phyloP scores from a whole-genome alignment of 2,113 vertebrate species.

The Callorhinus ursinus region DNA sequence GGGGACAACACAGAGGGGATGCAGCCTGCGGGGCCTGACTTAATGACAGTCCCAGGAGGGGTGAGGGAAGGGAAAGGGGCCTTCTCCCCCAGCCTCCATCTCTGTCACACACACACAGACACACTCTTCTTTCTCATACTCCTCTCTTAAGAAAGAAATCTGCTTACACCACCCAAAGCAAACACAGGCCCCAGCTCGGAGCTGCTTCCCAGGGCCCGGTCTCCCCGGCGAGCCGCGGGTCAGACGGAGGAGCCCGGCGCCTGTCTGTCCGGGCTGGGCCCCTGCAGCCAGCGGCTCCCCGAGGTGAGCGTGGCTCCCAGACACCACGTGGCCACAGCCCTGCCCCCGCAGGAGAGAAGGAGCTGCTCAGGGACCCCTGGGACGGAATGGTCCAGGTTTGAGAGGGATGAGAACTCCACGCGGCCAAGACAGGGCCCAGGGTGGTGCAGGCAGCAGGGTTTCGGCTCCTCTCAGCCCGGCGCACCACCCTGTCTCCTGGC shows the following conservation, averaged over 20 bases:
- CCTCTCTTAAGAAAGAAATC: constrained; percentile 59
- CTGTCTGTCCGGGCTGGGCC: neutral
- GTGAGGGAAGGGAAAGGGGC: neutral
- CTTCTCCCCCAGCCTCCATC: neutral
- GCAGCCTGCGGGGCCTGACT: constrained; percentile 13
- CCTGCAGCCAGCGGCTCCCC: neutral
- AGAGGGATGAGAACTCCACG: neutral
- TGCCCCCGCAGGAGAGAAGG: too few relatives aligned
- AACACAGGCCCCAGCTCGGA: neutral
- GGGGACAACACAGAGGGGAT: accelerated
- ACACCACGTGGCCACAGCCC: accelerated
- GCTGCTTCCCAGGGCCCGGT: neutral
- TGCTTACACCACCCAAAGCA: constrained; percentile 62
- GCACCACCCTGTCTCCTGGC: neutral
- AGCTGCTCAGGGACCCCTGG: accelerated
- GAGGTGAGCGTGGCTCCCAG: too few relatives aligned
- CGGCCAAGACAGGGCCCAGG: neutral
- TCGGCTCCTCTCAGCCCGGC: neutral
- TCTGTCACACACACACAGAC: neutral
- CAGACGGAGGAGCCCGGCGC: accelerated
- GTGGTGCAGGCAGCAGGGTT: accelerated
- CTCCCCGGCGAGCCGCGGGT: accelerated
- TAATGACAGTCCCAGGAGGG: constrained; percentile 53
- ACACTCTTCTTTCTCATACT: neutral
- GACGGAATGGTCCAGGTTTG: neutral